A percentile compares a stretch with the other conserved stretches of the same genome.
Evolutionary conservation across 2,113 vertebrate genomes (phyloP).

Genomic region (Callocephalon fimbriatum): DNA sequence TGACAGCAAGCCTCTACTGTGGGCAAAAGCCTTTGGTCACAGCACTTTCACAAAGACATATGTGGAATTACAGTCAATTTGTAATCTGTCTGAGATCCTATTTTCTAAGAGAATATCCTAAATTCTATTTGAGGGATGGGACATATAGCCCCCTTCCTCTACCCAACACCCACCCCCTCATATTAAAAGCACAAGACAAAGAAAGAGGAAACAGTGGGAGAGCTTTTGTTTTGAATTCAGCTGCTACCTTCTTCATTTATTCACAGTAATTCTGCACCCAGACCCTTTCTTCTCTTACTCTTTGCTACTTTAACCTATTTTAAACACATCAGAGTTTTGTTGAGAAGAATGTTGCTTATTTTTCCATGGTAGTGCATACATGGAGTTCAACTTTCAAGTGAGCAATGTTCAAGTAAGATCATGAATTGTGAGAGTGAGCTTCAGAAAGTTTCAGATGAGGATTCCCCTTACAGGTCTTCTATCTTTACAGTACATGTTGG

Average conservation of each 20-base stretch:
- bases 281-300: neutral
- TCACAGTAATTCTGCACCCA: neutral
- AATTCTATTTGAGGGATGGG: neutral
- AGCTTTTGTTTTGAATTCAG: neutral
- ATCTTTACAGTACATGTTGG: neutral
- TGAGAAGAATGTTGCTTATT: neutral
- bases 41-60: neutral
- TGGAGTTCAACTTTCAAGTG: neutral
- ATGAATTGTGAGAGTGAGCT: neutral
- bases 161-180: rapidly evolving
- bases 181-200: neutral
- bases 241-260: neutral
- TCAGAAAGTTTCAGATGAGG: neutral
- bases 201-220: neutral
- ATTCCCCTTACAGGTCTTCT: neutral
- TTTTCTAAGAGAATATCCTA: neutral
- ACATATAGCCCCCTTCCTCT: neutral
- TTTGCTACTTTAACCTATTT: neutral
- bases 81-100: neutral
- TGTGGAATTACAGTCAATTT: neutral
- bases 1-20: neutral
- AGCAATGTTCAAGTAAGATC: neutral
- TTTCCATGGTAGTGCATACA: neutral
- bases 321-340: neutral
- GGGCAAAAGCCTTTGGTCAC: neutral